Conservation (phyloP, 64 coral and sea anemone species). For the Actinia equina region DNA sequence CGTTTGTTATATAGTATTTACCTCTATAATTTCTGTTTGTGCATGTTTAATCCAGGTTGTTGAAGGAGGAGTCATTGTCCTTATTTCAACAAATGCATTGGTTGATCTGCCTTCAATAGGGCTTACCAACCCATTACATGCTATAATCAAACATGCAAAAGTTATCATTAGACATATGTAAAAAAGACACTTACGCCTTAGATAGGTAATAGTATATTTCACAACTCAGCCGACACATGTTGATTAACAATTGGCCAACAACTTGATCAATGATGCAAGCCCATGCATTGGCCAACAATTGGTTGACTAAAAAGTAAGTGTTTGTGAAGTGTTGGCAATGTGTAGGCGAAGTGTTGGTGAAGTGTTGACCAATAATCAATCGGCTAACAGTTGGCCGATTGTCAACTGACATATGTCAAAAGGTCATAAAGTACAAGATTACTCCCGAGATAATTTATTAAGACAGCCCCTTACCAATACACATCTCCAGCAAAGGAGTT, state of each 20-base stretch:
- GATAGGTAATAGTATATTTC: too few species aligned
- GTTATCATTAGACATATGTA: too few species aligned
- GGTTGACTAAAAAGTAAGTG: too few species aligned
- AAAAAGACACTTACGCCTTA: too few species aligned
- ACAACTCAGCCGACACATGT: too few species aligned
- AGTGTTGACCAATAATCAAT: not conserved
- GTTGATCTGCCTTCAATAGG: conserved; percentile 70
- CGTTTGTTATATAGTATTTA: not conserved
- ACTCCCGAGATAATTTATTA: too few species aligned
- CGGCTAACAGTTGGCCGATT: not conserved
- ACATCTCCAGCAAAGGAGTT: conserved; percentile 96
- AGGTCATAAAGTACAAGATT: too few species aligned
- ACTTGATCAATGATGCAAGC: too few species aligned
- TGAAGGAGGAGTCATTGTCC: conserved; percentile 94
- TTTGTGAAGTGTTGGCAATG: not conserved
- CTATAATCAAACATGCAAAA: conserved; percentile 44
- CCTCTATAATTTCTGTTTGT: conserved; percentile 99
- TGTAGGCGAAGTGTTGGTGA: too few species aligned
- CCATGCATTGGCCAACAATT: too few species aligned
- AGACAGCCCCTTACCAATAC: conserved; percentile 65
- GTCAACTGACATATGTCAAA: too few species aligned
- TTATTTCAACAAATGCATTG: conserved; percentile 96
- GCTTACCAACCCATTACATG: conserved; percentile 68
- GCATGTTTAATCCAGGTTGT: conserved; percentile 86
- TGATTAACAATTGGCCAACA: too few species aligned